phyloP scores from a whole-genome alignment of 2,113 vertebrate genomes.

The Cheilinus undulatus region DNA sequence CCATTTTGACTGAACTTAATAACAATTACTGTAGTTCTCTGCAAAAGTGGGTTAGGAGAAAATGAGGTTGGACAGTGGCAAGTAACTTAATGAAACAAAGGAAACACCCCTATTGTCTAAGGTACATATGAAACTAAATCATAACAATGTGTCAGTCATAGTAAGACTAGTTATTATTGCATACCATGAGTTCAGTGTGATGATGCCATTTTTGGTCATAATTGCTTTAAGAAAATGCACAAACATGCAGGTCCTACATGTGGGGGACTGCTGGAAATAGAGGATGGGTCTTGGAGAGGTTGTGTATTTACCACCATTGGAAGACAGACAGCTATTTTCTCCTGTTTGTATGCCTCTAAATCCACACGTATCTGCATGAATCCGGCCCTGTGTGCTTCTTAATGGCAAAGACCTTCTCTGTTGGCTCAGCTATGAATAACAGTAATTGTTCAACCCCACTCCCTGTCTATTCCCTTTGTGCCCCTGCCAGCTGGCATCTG shows the following conservation, averaged over 20 bases:
- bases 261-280: background rate
- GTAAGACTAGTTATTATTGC: background rate
- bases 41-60: slow-evolving; percentile 74
- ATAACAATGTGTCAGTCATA: background rate
- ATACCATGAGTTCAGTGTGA: background rate
- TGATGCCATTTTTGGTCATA: background rate
- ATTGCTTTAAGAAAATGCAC: background rate
- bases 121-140: slow-evolving; percentile 3
- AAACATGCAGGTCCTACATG: background rate
- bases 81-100: slow-evolving; percentile 67
- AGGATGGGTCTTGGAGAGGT: slow-evolving; percentile 12
- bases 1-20: slow-evolving; percentile 79
- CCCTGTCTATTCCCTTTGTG: slow-evolving; percentile 86
- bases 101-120: slow-evolving; percentile 18
- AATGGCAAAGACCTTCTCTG: slow-evolving; percentile 79
- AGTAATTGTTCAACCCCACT: slow-evolving; percentile 92
- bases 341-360: slow-evolving; percentile 82
- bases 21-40: slow-evolving; percentile 72
- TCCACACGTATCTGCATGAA: slow-evolving; percentile 85
- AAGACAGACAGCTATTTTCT: slow-evolving; percentile 76
- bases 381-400: slow-evolving; percentile 86
- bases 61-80: slow-evolving; percentile 65
- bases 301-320: slow-evolving; percentile 45
- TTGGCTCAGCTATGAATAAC: slow-evolving; percentile 95
- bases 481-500: slow-evolving; percentile 91